A percentile compares a stretch with the other conserved stretches of the same genome.
phyloP scores from a whole-genome alignment of 2,888 invertebrate genomes.

The Lydus trimaculatus region DNA sequence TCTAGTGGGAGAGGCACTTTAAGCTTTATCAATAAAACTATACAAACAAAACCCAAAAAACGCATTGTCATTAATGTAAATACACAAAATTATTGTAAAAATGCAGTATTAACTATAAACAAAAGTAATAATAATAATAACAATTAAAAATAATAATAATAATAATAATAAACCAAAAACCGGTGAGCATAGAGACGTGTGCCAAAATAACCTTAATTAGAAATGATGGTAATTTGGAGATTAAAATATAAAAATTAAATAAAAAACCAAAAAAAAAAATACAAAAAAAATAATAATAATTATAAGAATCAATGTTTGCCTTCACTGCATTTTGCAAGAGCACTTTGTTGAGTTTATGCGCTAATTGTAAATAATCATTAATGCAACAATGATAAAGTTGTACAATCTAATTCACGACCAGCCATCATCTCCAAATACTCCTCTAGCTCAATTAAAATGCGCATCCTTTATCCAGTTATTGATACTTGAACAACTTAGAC shows the following conservation, averaged over 20 bases:
- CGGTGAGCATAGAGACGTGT: slow-evolving; percentile 29
- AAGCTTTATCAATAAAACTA: slow-evolving; percentile 25
- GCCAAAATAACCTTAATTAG: slow-evolving; percentile 35
- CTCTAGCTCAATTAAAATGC: too few species aligned
- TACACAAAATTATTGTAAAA: slow-evolving; percentile 50
- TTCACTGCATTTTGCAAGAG: slow-evolving; percentile 58
- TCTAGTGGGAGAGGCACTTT: slow-evolving; percentile 59
- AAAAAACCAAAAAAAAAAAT: slow-evolving; percentile 14
- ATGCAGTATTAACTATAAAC: slow-evolving; percentile 48
- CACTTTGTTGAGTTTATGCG: slow-evolving; percentile 54
- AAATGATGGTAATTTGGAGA: background rate
- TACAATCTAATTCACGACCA: too few species aligned
- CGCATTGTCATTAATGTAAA: slow-evolving; percentile 35
- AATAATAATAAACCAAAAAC: slow-evolving; percentile 31
- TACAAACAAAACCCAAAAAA: slow-evolving; percentile 27
- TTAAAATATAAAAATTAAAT: background rate
- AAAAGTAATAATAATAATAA: slow-evolving; percentile 22
- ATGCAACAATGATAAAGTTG: background rate
- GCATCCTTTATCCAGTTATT: too few species aligned
- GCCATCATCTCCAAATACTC: too few species aligned
- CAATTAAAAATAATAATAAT: too few species aligned
- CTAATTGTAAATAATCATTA: slow-evolving; percentile 38
- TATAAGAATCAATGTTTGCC: slow-evolving; percentile 56
- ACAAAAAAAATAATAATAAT: slow-evolving; percentile 16
- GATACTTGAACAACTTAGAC: too few species aligned